Percentiles rank a stretch among this genome's conserved stretches.
These are phyloP conservation scores for Orchesella cincta DNA, from an alignment of 1,140 invertebrate species.

Conservation along the genomic window DNA sequence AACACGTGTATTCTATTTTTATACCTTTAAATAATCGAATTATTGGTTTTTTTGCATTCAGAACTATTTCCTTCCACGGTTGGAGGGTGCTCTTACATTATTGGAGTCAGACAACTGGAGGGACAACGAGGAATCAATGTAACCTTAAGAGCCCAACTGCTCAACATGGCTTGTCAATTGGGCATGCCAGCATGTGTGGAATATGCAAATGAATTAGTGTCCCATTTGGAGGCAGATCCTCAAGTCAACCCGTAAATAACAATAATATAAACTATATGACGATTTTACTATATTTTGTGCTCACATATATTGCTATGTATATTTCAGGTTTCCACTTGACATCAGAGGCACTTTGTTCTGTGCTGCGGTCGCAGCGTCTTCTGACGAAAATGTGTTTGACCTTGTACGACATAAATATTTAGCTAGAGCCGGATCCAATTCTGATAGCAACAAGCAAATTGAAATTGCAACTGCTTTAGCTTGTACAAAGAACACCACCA, in stretches of 20 bases:
- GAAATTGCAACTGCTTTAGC: background rate
- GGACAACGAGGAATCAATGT: conserved; percentile 32
- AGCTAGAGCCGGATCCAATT: background rate
- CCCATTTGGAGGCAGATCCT: conserved; percentile 9
- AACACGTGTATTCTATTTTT: background rate
- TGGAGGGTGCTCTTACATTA: conserved; percentile 29
- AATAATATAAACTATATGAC: background rate
- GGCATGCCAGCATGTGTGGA: conserved; percentile 14
- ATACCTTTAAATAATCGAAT: background rate
- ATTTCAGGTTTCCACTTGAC: background rate
- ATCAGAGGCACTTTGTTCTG: background rate
- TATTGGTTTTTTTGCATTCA: conserved; percentile 20
- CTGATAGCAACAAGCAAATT: too few relatives aligned
- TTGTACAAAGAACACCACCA: background rate
- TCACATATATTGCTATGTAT: too few relatives aligned
- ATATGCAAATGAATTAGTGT: conserved; percentile 28
- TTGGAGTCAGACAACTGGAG: conserved; percentile 33
- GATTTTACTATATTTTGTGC: too few relatives aligned
- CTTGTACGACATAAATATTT: background rate
- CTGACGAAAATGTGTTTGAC: background rate
- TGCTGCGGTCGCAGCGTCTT: background rate
- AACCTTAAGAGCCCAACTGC: conserved; percentile 31
- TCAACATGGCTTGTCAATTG: conserved; percentile 37
- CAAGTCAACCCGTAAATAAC: conserved; percentile 24
- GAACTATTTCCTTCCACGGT: conserved; percentile 38